Base-by-base conservation (phyloP, 2,888 invertebrate genomes). In the Chaetogeoica ovagalla region DNA sequence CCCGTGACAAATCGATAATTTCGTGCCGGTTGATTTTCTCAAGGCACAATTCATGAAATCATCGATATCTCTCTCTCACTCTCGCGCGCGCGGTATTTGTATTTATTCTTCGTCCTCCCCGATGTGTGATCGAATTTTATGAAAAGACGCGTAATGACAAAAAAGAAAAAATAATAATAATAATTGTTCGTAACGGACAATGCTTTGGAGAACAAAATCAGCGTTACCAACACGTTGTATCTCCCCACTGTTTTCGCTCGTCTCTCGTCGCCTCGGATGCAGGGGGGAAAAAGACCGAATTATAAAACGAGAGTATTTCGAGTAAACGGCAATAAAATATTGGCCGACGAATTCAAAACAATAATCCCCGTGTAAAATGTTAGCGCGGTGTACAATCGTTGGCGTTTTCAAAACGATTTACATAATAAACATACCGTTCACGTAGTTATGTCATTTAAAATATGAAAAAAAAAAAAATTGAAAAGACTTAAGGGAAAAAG, bases 1-100 rank as follows among this genome's bases (percentile, higher is more conserved):
- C 57, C 75, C 68, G 66, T 76, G 48, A 59, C 75, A 7, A 76
- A 76, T 76, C 68, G 57, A 30, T 68, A 76, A 76, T 68, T 76
- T 76, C 75, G 66, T 76, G 66, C 66, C 68, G 66, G 75, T 76
- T 30, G 75, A 76, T 76, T 76, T 76, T 76, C 75, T 76, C 75
- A 68, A 76, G 75, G 75, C 75, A 68, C 66, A 76, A 59, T 76
- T 66, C 75, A 59, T 15, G 57, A 76, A 76, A 76, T 59, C 66
- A 30, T 76, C 66, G 66, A 68, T 76, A 76, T 76, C n/a, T n/a
- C n/a, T n/a, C n/a, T n/a, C n/a, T n/a, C n/a, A n/a, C n/a, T n/a
- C n/a, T n/a, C n/a, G n/a, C n/a, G n/a, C n/a, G n/a, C 75, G 75
- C 74, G 39, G 74, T 75, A 65, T 74, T 74, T 55, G 74, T 74